These are phyloP conservation scores for Ryuthela nishihirai DNA, from an alignment of 2,888 invertebrate genomes.

Conservation along the genomic window DNA sequence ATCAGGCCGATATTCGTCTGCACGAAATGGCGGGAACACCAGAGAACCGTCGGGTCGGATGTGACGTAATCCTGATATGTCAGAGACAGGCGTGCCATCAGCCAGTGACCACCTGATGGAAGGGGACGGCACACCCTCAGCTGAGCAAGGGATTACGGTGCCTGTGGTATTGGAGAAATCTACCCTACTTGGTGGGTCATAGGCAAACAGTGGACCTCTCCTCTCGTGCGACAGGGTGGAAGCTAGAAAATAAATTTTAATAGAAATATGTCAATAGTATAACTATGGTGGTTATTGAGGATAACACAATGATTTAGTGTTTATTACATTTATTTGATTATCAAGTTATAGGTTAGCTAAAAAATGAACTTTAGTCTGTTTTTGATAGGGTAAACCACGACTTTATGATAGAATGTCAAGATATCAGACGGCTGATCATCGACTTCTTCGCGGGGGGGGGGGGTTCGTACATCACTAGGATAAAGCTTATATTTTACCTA, in stretches of 20 bases:
- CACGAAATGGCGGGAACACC: constrained; percentile 90
- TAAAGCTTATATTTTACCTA: too few species aligned
- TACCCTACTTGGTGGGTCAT: constrained; percentile 38
- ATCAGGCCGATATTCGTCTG: constrained; percentile 87
- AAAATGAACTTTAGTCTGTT: too few species aligned
- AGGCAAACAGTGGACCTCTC: constrained; percentile 38
- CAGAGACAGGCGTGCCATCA: constrained; percentile 34
- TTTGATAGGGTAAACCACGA: too few species aligned
- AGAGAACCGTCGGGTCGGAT: constrained; percentile 67
- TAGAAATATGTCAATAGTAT: too few species aligned
- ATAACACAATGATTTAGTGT: too few species aligned
- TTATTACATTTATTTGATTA: too few species aligned
- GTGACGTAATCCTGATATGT: constrained; percentile 37
- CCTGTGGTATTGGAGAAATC: constrained; percentile 40
- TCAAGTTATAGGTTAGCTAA: too few species aligned
- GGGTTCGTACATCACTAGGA: too few species aligned
- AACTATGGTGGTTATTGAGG: too few species aligned
- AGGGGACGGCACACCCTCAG: constrained; percentile 28
- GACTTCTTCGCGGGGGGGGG: background rate
- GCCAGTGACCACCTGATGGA: constrained; percentile 34
- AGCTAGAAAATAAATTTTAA: constrained; percentile 1
- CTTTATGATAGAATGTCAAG: constrained; percentile 24
- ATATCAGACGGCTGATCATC: constrained; percentile 6
- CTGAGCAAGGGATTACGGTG: constrained; percentile 37
- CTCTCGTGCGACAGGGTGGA: constrained; percentile 9